Evolutionary conservation across 2,888 invertebrate genomes (phyloP).

Genomic region (Hyposoter dolosus): DNA sequence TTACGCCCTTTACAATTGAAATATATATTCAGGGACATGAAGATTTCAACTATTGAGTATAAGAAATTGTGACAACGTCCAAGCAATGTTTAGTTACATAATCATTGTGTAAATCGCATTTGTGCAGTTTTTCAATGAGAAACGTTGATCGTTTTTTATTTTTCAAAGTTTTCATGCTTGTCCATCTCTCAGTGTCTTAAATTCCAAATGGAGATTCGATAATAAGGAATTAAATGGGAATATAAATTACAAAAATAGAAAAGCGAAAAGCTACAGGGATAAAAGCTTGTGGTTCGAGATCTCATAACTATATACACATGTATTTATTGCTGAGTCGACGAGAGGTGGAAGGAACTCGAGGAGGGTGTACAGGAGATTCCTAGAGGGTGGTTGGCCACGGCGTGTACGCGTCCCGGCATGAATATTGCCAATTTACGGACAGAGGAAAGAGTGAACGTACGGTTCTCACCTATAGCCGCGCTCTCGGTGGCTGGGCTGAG

Average conservation of each 20-base stretch:
- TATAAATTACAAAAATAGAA: conserved; percentile 28
- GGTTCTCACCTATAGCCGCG: conserved; percentile 77
- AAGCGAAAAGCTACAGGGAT: conserved; percentile 34
- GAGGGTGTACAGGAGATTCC: conserved; percentile 71
- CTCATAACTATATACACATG: conserved; percentile 6
- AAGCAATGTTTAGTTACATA: not conserved
- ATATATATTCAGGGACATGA: not conserved
- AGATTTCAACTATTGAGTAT: not conserved
- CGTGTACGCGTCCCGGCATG: conserved; percentile 74
- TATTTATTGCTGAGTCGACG: conserved; percentile 35
- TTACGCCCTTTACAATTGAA: not conserved
- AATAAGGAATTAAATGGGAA: conserved; percentile 69
- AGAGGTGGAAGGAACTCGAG: conserved; percentile 18
- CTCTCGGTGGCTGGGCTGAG: conserved; percentile 71
- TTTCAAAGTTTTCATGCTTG: not conserved
- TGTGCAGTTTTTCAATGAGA: not conserved
- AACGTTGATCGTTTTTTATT: not conserved
- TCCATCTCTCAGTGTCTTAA: not conserved
- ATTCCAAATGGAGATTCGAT: conserved; percentile 70
- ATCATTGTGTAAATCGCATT: not conserved
- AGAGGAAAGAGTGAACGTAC: conserved; percentile 76
- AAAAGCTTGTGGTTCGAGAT: conserved; percentile 52
- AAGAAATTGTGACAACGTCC: not conserved
- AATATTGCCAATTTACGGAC: conserved; percentile 81
- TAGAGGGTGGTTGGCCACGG: conserved; percentile 49